These are phyloP conservation scores for Selenia dentaria DNA, from an alignment of 2,888 invertebrate species.

Conservation along the genomic window DNA sequence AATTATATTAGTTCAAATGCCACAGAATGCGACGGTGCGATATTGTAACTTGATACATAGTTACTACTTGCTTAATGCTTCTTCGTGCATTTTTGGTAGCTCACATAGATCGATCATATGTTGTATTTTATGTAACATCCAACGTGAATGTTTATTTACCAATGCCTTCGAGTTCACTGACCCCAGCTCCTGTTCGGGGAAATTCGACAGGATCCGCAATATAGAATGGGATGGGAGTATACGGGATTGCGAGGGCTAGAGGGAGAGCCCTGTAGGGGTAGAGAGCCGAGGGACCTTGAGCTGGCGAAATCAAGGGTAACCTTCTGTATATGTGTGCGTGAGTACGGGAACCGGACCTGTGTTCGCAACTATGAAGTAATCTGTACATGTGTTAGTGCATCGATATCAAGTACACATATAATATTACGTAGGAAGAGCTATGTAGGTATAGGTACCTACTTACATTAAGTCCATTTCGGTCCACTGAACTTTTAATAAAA, in stretches of 20 bases:
- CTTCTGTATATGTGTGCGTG: slow-evolving; percentile 65
- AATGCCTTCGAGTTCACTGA: slow-evolving; percentile 77
- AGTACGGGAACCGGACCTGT: slow-evolving; percentile 52
- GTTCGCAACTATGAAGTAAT: slow-evolving; percentile 15
- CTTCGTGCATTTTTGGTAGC: slow-evolving; percentile 6
- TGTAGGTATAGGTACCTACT: slow-evolving; percentile 20
- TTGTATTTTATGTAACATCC: slow-evolving; percentile 27
- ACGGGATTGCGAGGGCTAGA: slow-evolving; percentile 54
- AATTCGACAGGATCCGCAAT: slow-evolving; percentile 75
- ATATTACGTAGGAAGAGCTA: slow-evolving; percentile 16
- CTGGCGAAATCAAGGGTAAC: slow-evolving; percentile 84
- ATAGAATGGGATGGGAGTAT: slow-evolving; percentile 67
- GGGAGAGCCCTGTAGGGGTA: slow-evolving; percentile 67
- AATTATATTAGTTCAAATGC: too few relatives aligned
- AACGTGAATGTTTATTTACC: slow-evolving; percentile 75
- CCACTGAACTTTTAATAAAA: slow-evolving; percentile 40
- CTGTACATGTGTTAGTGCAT: slow-evolving; percentile 41
- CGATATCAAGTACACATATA: slow-evolving; percentile 23
- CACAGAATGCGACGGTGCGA: too few relatives aligned
- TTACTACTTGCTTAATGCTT: neutral
- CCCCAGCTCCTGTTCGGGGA: slow-evolving; percentile 68
- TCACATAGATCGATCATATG: slow-evolving; percentile 22
- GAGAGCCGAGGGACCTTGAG: slow-evolving; percentile 74
- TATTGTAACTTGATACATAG: neutral
- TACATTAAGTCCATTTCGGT: too few relatives aligned